A percentile compares a stretch with the other conserved stretches of the same genome.
Conservation (phyloP, 2,888 invertebrate genomes). For the Caenorhabditis macrosperma region DNA sequence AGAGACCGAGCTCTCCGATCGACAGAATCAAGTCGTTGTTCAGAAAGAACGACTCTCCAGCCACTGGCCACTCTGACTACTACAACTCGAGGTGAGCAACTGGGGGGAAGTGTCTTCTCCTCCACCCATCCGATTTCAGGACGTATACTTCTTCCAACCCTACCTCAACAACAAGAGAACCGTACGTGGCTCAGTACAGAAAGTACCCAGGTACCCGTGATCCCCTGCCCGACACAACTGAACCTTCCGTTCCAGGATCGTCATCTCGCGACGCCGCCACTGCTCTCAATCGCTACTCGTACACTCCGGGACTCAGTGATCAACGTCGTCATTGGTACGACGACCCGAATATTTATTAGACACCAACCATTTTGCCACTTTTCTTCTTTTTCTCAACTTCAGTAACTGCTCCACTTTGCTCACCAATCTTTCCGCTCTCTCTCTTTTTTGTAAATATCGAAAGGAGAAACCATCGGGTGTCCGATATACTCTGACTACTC, state of each 20-base stretch:
- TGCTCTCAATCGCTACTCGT: constrained; percentile 69
- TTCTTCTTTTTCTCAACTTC: neutral
- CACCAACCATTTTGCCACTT: constrained; percentile 11
- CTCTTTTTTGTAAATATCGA: constrained; percentile 50
- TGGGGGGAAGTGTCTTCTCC: constrained; percentile 22
- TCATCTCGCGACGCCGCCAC: constrained; percentile 56
- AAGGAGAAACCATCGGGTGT: constrained; percentile 54
- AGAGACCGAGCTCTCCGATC: constrained; percentile 78
- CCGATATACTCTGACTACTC: constrained; percentile 19
- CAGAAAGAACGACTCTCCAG: constrained; percentile 59
- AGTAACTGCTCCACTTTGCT: constrained; percentile 13
- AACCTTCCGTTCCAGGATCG: constrained; percentile 42
- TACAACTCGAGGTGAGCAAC: constrained; percentile 20
- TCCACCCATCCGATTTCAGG: constrained; percentile 31
- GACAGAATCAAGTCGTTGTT: constrained; percentile 79
- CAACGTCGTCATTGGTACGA: constrained; percentile 72
- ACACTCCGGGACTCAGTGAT: constrained; percentile 68
- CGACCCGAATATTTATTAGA: constrained; percentile 66
- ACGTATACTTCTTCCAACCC: constrained; percentile 49
- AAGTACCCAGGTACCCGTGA: constrained; percentile 62
- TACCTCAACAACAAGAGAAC: constrained; percentile 52
- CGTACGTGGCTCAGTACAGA: constrained; percentile 68
- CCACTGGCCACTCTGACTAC: constrained; percentile 44
- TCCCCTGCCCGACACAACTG: neutral
- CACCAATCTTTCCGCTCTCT: constrained; percentile 21